Evolutionary conservation across 1,140 invertebrate genomes (phyloP), one percentile per base, ranked within the genome.

Genomic region (Heliconius congener): DNA sequence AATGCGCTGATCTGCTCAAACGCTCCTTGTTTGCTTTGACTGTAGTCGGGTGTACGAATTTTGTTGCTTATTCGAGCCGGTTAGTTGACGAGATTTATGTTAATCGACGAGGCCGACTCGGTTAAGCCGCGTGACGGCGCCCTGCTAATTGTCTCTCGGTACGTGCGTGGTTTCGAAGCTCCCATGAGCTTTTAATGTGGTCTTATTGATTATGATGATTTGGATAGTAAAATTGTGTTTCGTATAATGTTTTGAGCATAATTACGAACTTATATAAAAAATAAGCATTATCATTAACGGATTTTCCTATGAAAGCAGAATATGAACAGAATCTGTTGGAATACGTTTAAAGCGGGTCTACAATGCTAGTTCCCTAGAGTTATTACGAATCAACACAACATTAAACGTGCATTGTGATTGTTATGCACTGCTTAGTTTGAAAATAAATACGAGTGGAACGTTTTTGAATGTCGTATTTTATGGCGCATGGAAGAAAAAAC

Each of bases 61-160:
- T 87, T 81, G 74, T 80, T 81, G 81, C 84, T 89, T 88, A 91
- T 94, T 93, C 87, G 93, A 87, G 88, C 91, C 90, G 93, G 91
- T 91, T 93, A 92, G 88, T 94, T 93, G 91, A 86, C 87, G 89
- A 93, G 91, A 94, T 94, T 94, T 94, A 94, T 93, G 93, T 87
- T 94, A 94, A 94, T 94, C 91, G 93, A 90, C 85, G 86, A 86
- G 91, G 91, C 87, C 85, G 92, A 88, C 77, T 88, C 85, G 87
- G 84, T 86, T 91, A 93, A 94, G 91, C 88, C 85, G 90, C 89
- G 90, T 92, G 91, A 91, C 90, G 88, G 87, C 87, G 90, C 90
- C 88, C 90, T 86, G 87, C 88, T 91, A 92, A 92, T 92, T 88
- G 87, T 91, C 90, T 91, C 87, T 87, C 86, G 84, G 87, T 90